Percentiles rank a stretch among this genome's conserved stretches.
Evolutionary conservation across 2,888 invertebrate genomes (phyloP).

Genomic region (Boloria euphrosyne): DNA sequence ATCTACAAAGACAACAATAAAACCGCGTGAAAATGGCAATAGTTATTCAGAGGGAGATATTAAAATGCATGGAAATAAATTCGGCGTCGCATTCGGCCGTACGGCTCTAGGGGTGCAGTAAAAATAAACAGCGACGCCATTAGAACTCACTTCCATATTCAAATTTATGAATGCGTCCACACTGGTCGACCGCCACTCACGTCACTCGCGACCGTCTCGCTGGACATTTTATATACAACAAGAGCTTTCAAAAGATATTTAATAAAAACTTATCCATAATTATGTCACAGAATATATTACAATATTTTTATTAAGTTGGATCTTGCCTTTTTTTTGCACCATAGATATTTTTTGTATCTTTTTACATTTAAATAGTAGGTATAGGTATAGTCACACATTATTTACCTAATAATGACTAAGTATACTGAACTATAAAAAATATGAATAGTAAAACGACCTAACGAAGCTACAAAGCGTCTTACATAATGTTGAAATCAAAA

Average conservation of each 20-base stretch:
- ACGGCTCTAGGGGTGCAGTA: conserved; percentile 80
- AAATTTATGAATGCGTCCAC: conserved; percentile 80
- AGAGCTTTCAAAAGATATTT: too few species aligned
- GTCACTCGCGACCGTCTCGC: conserved; percentile 49
- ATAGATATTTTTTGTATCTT: too few species aligned
- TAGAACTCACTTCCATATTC: conserved; percentile 84
- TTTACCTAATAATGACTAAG: too few species aligned
- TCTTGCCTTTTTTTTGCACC: too few species aligned
- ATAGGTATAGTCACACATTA: too few species aligned
- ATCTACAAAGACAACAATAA: conserved; percentile 72
- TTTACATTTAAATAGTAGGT: too few species aligned
- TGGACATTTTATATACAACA: conserved; percentile 45
- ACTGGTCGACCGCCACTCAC: conserved; percentile 52
- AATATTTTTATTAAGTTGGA: too few species aligned
- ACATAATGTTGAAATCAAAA: conserved; percentile 33
- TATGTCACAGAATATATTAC: too few species aligned
- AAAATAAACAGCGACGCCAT: conserved; percentile 84
- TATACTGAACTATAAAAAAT: too few species aligned
- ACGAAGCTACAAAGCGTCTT: background rate
- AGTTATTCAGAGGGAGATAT: conserved; percentile 82
- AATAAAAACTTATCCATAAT: too few species aligned
- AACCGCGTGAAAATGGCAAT: conserved; percentile 81
- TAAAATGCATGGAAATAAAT: conserved; percentile 83
- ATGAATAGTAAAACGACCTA: background rate
- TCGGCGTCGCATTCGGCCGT: conserved; percentile 83